Evolutionary conservation across 2,888 invertebrate genomes (phyloP).

Genomic region (Plebejus argus): DNA sequence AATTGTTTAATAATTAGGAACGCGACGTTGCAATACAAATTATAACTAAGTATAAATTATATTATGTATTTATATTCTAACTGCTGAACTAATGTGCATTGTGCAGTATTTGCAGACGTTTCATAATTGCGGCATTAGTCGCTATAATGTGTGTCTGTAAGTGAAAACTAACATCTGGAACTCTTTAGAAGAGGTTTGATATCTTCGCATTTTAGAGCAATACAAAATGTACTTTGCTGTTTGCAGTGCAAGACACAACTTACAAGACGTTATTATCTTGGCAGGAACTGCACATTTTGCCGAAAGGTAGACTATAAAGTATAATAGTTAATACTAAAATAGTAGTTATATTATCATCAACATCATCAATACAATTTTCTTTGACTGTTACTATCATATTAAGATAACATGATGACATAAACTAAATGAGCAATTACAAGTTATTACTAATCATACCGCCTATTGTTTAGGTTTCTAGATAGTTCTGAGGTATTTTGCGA

Average conservation of each 20-base stretch:
- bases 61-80: background rate
- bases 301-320: background rate
- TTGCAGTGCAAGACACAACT: too few species aligned
- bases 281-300: background rate
- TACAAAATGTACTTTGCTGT: background rate
- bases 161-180: slow-evolving; percentile 21
- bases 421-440: background rate
- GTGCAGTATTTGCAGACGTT: slow-evolving; percentile 10
- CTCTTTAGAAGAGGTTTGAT: background rate
- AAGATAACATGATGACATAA: background rate
- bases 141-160: background rate
- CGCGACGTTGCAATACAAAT: too few species aligned
- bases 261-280: background rate
- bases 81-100: slow-evolving; percentile 18
- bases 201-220: slow-evolving; percentile 7
- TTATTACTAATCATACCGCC: background rate
- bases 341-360: too few species aligned
- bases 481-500: background rate
- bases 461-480: background rate
- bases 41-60: too few species aligned
- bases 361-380: too few species aligned
- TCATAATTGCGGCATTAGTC: slow-evolving; percentile 1
- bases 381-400: background rate
- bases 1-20: too few species aligned
- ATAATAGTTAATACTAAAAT: too few species aligned